Evolutionary conservation across 2,113 vertebrate species (phyloP), one percentile per base, ranked within the genome.

Genomic region (Alethe castanea): DNA sequence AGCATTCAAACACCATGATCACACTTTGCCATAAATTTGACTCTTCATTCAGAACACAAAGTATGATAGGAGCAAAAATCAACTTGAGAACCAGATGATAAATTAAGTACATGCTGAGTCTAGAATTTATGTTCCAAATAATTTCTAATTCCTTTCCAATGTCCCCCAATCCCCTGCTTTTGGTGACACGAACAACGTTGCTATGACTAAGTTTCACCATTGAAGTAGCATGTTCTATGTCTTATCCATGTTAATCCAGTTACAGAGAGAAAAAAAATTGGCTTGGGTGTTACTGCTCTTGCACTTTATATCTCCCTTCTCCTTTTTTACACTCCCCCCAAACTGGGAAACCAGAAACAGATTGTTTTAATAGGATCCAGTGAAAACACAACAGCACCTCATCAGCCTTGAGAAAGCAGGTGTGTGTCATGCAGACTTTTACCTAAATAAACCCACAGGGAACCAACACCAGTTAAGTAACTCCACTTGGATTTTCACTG

Each of bases 331-430:
- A 66, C 19, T 6, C 3, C 12, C 9, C 15, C 38, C 48, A 53
- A 77, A 59, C n/a, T 59, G 78, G 81, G 82, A 92, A 98, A 93
- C 59, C 72, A 81, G 38, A 86, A 93, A 82, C 95, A 96, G 54
- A 70, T 22, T 94, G 95, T 42, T 97, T 87, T 91, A 92, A 96
- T 66, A 94, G 94, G 91, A 95, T 90, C 92, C 50, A 28, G 95
- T 86, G 57, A 95, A 88, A 85, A 86, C 36, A 47, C 7, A 14
- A 82, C 48, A 88, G 86, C 97, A 97, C 95, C 65, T 97, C 97
- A 97, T 97, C 90, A 97, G 82, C 90, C 81, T 81, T 78, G 88
- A 94, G 96, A 95, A 96, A 96, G 92, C 97, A 97, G 97, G 96
- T 97, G 96, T 95, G 29, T 25, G 53, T 85, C 93, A 81, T 24